Percentiles rank a stretch among this genome's conserved stretches.
Conservation (phyloP, 1,140 invertebrate species). For the Tribolium castaneum region DNA sequence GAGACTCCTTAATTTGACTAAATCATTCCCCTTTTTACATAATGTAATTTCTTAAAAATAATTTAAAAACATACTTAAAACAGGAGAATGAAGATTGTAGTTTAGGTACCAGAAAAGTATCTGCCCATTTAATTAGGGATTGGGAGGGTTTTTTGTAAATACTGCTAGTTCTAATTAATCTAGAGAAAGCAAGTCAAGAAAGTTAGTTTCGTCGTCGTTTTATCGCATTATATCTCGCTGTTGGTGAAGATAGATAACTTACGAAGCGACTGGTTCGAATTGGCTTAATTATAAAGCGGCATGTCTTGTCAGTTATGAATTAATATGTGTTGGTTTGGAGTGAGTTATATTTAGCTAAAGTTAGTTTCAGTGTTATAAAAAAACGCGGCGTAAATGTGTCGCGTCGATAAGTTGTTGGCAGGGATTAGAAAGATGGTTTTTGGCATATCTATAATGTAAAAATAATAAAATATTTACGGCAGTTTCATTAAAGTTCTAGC, state of each 20-base stretch:
- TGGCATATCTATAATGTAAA: conserved; percentile 1
- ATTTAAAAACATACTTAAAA: no score
- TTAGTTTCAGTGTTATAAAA: background rate
- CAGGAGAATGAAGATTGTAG: no score
- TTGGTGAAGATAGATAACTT: conserved; percentile 6
- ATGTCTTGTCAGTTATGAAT: conserved; percentile 25
- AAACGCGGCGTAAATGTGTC: background rate
- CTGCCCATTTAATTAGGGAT: no score
- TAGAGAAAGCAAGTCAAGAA: background rate
- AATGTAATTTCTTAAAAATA: no score
- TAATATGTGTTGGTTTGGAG: background rate
- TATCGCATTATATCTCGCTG: background rate
- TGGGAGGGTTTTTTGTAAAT: background rate
- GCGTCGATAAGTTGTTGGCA: background rate
- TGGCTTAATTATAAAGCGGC: conserved; percentile 24
- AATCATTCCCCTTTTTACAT: no score
- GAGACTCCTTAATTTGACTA: no score
- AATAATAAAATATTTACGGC: conserved; percentile 31
- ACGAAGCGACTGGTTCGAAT: conserved; percentile 7
- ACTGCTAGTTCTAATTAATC: background rate
- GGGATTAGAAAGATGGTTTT: conserved; percentile 5
- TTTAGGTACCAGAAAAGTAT: no score
- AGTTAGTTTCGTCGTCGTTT: background rate
- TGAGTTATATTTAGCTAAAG: background rate
- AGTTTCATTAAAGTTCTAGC: conserved; percentile 16